Evolutionary conservation across 2,888 invertebrate genomes (phyloP).

Genomic region (Pristionchus fissidentatus): DNA sequence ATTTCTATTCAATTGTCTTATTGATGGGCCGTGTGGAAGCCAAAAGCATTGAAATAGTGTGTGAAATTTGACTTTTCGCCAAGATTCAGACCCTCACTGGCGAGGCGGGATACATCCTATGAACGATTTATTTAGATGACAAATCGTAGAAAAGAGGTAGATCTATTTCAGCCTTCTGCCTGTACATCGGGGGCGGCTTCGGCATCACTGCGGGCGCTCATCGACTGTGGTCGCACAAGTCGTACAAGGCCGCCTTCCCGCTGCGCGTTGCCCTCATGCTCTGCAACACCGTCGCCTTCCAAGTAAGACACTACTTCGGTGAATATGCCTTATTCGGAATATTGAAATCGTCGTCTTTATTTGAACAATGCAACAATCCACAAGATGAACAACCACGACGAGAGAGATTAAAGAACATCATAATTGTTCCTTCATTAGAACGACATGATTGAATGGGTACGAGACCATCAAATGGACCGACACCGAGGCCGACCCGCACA

Average conservation of each 20-base stretch:
- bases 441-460: conserved; percentile 89
- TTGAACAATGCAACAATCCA: background rate
- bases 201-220: conserved; percentile 96
- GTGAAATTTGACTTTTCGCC: too few species aligned
- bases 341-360: background rate
- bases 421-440: conserved; percentile 79
- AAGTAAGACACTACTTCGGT: conserved; percentile 81
- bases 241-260: conserved; percentile 92
- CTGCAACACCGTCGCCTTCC: conserved; percentile 89
- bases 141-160: too few species aligned
- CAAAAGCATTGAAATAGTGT: too few species aligned
- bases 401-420: too few species aligned
- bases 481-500: conserved; percentile 93
- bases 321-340: too few species aligned
- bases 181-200: conserved; percentile 81
- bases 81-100: too few species aligned
- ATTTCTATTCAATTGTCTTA: too few species aligned
- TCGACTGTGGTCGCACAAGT: conserved; percentile 91
- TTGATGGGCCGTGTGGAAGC: too few species aligned
- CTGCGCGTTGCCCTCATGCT: conserved; percentile 86
- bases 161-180: conserved; percentile 63
- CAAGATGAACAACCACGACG: background rate
- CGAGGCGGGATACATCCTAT: too few species aligned
- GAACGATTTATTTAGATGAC: too few species aligned
- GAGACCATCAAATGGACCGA: conserved; percentile 91